Evolutionary conservation across 35 echinoderm and acorn worm species (phyloP).

Genomic region (Lytechinus pictus): DNA sequence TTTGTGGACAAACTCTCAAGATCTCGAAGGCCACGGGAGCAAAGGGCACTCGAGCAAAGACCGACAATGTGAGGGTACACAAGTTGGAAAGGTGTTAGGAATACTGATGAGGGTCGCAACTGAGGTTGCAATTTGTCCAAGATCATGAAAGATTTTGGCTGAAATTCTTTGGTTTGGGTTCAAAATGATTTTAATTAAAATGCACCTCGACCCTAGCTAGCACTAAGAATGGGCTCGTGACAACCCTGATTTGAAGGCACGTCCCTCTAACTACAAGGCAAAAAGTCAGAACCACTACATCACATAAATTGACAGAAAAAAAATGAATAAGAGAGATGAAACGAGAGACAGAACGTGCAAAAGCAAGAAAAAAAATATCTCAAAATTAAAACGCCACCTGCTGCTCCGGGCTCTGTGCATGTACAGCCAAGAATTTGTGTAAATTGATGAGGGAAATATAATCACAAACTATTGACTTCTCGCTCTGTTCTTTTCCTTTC

Average conservation of each 20-base stretch:
- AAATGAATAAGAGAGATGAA: background rate
- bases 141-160: background rate
- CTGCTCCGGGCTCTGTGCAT: background rate
- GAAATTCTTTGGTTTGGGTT: background rate
- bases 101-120: background rate
- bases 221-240: no score
- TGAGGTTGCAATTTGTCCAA: background rate
- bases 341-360: background rate
- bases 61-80: background rate
- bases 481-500: background rate
- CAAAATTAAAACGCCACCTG: background rate
- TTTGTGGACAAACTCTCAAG: background rate
- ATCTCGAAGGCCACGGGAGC: background rate
- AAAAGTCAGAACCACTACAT: background rate
- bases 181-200: no score
- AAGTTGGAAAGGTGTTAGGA: background rate
- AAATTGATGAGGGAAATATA: conserved; percentile 9
- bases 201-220: no score
- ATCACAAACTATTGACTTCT: background rate
- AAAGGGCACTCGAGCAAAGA: background rate
- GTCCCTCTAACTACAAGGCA: no score
- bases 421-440: background rate
- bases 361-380: background rate
- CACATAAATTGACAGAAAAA: background rate
- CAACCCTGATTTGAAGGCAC: no score